Base-by-base conservation (phyloP, 2,113 vertebrate species). In the Himantopus leucocephalus region DNA sequence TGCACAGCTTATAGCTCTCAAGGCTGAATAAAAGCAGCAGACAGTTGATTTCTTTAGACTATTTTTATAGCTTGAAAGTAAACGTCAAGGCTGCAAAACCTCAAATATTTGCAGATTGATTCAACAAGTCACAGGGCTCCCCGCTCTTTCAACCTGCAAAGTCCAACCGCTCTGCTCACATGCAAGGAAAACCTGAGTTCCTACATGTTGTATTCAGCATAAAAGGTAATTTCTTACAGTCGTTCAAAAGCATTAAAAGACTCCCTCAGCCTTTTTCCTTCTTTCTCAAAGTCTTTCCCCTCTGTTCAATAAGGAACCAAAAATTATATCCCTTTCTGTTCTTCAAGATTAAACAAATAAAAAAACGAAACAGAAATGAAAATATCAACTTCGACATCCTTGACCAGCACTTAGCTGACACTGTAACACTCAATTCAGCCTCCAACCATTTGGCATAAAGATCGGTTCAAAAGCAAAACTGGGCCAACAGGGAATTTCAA, bases 21-120 rank as follows among this genome's bases (percentile, higher is more conserved):
- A 84, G 56, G 83, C 68, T 86, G 53, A 88, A 75, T 39, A 86
- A 91, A 94, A 78, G 35, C 80, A 92, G 79, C 71, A 78, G 34
- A 48, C 64, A 74, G 73, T 8, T 64, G 47, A 58, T 64, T 87
- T 75, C 37, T 90, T 87, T 22, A 64, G 21, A 34, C 43, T 77
- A 13, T 67, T 95, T 94, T 81, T 91, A 89, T 76, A 86, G 48
- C 73, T 88, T 74, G 48, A 89, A 94, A 91, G 80, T 45, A 92
- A 92, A 86, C 88, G 56, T 91, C 21, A 87, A 84, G 84, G 60
- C 52, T 67, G 35, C 39, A 88, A 55, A 67, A n/a, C 2, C 43
- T 86, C 72, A 93, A 92, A 87, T 86, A 93, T 92, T 96, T 94
- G 76, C 92, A 82, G 53, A 81, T 19, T 77, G 79, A 90, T 71